Conservation (phyloP, 2,113 vertebrate species). For the Pipa parva region DNA sequence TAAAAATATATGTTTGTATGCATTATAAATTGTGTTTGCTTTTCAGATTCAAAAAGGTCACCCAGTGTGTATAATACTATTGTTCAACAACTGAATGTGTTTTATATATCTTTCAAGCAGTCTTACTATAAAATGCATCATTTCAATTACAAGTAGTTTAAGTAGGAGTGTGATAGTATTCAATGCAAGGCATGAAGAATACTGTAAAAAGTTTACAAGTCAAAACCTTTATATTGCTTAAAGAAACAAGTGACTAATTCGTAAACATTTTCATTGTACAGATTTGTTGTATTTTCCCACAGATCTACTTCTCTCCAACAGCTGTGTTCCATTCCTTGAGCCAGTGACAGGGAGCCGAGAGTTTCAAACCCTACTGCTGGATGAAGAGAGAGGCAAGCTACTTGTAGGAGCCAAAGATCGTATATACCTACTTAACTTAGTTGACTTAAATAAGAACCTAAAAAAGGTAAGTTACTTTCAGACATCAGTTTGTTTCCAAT, state of each 20-base stretch:
- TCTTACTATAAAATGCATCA: too few relatives aligned
- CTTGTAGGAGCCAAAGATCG: conserved; percentile 86
- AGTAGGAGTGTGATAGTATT: too few relatives aligned
- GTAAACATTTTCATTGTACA: conserved; percentile 52
- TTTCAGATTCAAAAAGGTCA: background rate
- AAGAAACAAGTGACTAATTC: conserved; percentile 38
- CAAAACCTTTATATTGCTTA: too few relatives aligned
- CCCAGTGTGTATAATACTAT: too few relatives aligned
- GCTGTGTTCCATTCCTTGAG: conserved; percentile 80
- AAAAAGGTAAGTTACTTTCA: conserved; percentile 75
- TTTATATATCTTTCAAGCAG: too few relatives aligned
- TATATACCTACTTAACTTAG: conserved; percentile 82
- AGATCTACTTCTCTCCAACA: conserved; percentile 88
- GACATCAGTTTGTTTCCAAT: conserved; percentile 27
- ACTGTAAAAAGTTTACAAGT: too few relatives aligned
- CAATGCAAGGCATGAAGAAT: too few relatives aligned
- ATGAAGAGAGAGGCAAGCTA: conserved; percentile 86
- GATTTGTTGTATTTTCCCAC: conserved; percentile 51
- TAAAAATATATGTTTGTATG: background rate
- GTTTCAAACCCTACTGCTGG: conserved; percentile 86
- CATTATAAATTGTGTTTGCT: background rate
- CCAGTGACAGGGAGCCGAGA: conserved; percentile 74
- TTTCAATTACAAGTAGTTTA: too few relatives aligned
- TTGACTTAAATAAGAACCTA: conserved; percentile 80
- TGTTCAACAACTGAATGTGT: too few relatives aligned